Percentiles rank a stretch among this genome's conserved stretches.
phyloP scores from a whole-genome alignment of 2,113 vertebrate genomes.

The Dicentrarchus labrax region DNA sequence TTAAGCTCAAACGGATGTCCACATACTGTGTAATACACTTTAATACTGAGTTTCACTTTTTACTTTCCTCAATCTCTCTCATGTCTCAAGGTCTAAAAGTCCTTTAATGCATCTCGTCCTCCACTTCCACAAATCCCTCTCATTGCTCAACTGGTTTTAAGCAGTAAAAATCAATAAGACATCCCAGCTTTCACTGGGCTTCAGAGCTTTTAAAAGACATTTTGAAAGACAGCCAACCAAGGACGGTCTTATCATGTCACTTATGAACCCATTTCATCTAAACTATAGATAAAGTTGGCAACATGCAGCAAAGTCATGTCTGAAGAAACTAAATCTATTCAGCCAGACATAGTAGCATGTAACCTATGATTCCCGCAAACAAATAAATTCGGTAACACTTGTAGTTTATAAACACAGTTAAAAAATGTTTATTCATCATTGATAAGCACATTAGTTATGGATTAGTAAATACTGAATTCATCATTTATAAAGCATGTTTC shows the following conservation, averaged over 20 bases:
- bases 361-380: conserved; percentile 7
- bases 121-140: conserved; percentile 35
- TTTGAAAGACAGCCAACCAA: conserved; percentile 45
- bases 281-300: conserved; percentile 19
- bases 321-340: conserved; percentile 16
- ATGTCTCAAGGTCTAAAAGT: conserved; percentile 61
- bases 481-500: too few relatives aligned
- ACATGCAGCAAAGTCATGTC: conserved; percentile 6
- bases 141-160: conserved; percentile 57
- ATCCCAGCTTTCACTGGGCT: conserved; percentile 37
- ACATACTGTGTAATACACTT: not conserved
- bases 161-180: conserved; percentile 62
- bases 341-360: conserved; percentile 2
- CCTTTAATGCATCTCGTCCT: conserved; percentile 32
- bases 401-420: too few relatives aligned
- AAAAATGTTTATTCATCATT: too few relatives aligned
- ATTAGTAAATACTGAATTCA: too few relatives aligned
- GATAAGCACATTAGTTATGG: too few relatives aligned
- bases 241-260: conserved; percentile 43
- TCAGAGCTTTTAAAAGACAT: conserved; percentile 48
- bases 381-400: conserved; percentile 13
- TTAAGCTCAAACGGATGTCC: conserved; percentile 3
- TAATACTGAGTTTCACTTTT: conserved; percentile 15
- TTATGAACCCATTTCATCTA: conserved; percentile 20
- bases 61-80: conserved; percentile 29